Base-by-base conservation (phyloP, 2,888 invertebrate genomes). In the Anoncus sp. region DNA sequence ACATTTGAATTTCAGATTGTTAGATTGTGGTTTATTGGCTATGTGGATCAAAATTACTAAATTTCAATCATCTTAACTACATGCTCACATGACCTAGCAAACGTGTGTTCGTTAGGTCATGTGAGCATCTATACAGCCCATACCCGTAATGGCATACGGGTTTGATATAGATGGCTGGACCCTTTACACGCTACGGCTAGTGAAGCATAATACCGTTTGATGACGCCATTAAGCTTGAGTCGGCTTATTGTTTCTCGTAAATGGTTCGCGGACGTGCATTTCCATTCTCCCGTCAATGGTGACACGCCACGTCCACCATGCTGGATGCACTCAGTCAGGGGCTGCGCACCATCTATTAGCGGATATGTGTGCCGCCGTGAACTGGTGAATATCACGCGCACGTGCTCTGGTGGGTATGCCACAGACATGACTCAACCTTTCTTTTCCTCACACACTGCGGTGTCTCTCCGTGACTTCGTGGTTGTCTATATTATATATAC, bases 221-320 rank as follows among this genome's bases (percentile, higher is more conserved):
- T 85, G 86, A 84, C 82, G 85, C 85, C 86, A 87, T 87, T 87
- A 86, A 86, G 84, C 81, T 76, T 57, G 78, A 78, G 82, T 75
- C 65, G 81, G 85, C 85, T 87, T 87, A 87, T 87, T 87, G 87
- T 88, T 87, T 88, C 86, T 86, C 87, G 86, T 86, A 86, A 86
- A 87, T 84, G 78, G 83, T 86, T 81, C 79, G 82, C 79, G 82
- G 72, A 78, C 79, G 78, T 71, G 82, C 31, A 45, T 43, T 60
- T 55, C 57, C 62, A 63, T 67, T 57, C 69, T 70, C 57, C 45
- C 59, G 47, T 75, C 43, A 60, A 60, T 43, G 55, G 35, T 35
- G 40, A 45, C 53, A 45, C 45, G 24, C 57, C 51, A 43, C 66
- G 49, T 66, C 59, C 24, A 43, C 59, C 55, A 27, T 43, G 47